Conservation (phyloP, 2,797 vertebrate species). For the Rhyacichthys aspro region DNA sequence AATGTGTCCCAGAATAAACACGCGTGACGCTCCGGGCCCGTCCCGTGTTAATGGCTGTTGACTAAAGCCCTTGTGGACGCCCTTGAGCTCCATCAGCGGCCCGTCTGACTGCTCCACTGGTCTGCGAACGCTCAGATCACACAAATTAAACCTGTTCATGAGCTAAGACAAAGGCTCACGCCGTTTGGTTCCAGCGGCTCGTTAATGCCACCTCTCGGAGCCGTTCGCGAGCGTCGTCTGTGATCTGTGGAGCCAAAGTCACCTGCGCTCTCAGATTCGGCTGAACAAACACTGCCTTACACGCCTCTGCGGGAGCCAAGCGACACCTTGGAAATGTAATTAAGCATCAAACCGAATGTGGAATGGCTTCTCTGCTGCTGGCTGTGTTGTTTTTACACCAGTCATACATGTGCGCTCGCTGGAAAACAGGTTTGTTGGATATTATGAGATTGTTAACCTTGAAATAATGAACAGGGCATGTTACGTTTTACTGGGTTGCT, state of each 20-base stretch:
- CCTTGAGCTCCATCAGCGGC: constrained; percentile 64
- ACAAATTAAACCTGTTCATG: constrained; percentile 72
- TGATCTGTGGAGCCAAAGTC: constrained; percentile 60
- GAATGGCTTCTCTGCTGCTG: constrained; percentile 43
- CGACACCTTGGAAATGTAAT: constrained; percentile 71
- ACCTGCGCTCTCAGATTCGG: constrained; percentile 51
- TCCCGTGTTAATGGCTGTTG: background rate
- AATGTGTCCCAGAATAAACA: background rate
- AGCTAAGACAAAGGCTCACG: constrained; percentile 73
- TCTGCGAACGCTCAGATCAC: constrained; percentile 56
- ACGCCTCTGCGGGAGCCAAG: constrained; percentile 52
- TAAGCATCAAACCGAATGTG: constrained; percentile 53
- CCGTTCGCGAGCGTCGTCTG: constrained; percentile 44
- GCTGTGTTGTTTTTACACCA: constrained; percentile 8
- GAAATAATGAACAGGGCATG: no score
- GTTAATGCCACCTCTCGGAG: constrained; percentile 65
- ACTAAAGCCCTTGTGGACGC: constrained; percentile 35
- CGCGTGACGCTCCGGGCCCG: background rate
- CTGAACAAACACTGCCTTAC: no score
- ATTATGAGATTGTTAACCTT: no score
- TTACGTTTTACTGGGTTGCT: no score
- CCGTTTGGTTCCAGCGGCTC: constrained; percentile 58
- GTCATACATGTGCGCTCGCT: background rate
- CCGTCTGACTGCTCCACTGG: constrained; percentile 64
- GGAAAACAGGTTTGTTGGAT: background rate